Base-by-base conservation (phyloP, 1,140 invertebrate genomes). In the Varroa destructor region DNA sequence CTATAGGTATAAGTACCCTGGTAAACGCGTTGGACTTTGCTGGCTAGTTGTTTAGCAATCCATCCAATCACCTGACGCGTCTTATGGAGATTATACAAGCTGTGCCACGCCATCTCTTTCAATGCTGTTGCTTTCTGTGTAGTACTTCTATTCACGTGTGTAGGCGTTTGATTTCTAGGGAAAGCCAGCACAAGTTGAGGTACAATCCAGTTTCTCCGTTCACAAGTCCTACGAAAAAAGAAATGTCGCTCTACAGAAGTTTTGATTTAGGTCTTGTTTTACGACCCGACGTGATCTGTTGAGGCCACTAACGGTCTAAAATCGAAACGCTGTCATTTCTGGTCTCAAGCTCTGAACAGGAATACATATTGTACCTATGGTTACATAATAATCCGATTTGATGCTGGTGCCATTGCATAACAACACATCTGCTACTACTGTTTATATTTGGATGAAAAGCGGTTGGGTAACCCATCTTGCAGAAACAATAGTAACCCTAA, bases 31-130 rank as follows among this genome's bases (percentile, higher is more conserved):
- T 67, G 61, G 12, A 67, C 61, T 67, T 67, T 40, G 40, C 40
- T 67, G 40, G 61, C 61, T 12, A 67, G 61, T 67, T 67, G 61
- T 40, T 46, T 12, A 43, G 61, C 61, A n/a, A 67, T 46, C 61
- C 61, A 67, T 43, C 46, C 46, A 37, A 67, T 46, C 40, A 67
- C 61, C 46, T 67, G 61, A 40, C 61, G 36, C 12, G 61, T 14
- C 8, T 67, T 67, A 46, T 67, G 61, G 40, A 67, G 36, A 8
- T 67, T 67, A 46, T 67, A 67, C 37, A 46, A 40, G 37, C 46
- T 43, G 37, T 67, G 61, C 61, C 61, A 67, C 10, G 40, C 40
- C 12, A 67, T 12, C 61, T 67, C 61, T n/a, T 67, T 51, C 8
- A 51, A 51, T 51, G 46, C 46, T 51, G 46, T 51, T 8, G 8